phyloP scores from a whole-genome alignment of 2,113 vertebrate genomes.

The Ifrita kowaldi region DNA sequence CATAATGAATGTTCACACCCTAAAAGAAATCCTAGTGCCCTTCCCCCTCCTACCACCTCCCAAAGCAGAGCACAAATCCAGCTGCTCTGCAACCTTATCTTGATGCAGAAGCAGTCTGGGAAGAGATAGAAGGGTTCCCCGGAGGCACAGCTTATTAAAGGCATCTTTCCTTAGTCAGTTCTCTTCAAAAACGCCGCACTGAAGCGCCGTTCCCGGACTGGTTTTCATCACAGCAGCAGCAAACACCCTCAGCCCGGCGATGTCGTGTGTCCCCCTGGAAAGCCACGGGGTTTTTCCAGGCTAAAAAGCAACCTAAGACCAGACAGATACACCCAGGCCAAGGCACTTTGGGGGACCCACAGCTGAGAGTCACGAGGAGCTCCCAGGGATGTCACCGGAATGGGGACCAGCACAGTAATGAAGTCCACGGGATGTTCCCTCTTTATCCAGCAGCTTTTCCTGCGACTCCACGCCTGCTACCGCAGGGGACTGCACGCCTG shows the following conservation, averaged over 20 bases:
- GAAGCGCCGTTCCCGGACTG: background rate
- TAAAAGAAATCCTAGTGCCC: background rate
- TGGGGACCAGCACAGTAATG: rapidly evolving
- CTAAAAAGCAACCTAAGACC: background rate
- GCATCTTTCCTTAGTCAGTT: background rate
- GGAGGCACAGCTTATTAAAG: slow-evolving; percentile 42
- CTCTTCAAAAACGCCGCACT: background rate
- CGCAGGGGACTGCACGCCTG: rapidly evolving
- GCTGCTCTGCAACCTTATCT: slow-evolving; percentile 38
- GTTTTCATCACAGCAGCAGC: background rate
- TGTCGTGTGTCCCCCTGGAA: background rate
- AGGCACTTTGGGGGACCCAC: background rate
- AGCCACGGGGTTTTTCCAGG: background rate
- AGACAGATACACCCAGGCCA: background rate
- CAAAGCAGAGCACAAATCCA: background rate
- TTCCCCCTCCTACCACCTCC: background rate
- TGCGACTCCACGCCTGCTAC: rapidly evolving
- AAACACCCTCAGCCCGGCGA: background rate
- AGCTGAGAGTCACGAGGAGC: background rate
- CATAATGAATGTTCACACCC: background rate
- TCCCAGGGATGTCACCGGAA: background rate
- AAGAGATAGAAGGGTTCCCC: background rate
- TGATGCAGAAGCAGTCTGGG: background rate
- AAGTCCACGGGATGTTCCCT: background rate
- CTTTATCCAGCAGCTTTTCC: background rate